Conservation (phyloP, 2,113 vertebrate species). For the Gambusia affinis region DNA sequence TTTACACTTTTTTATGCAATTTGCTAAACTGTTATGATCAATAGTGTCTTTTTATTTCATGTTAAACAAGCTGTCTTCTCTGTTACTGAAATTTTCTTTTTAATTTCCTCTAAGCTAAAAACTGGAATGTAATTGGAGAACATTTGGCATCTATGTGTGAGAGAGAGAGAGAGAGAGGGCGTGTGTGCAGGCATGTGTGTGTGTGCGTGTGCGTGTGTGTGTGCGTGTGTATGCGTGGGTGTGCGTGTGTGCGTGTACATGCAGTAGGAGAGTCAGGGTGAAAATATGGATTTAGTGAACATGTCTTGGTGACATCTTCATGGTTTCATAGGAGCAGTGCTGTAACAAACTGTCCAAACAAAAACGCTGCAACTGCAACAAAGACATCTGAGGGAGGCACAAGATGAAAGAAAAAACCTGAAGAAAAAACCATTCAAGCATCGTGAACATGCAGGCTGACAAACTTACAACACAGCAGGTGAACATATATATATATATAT, state of each 20-base stretch:
- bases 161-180: too few relatives aligned
- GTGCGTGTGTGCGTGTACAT: not conserved
- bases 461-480: not conserved
- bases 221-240: not conserved
- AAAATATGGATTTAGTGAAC: not conserved
- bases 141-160: not conserved
- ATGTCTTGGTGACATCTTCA: not conserved
- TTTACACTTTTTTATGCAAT: not conserved
- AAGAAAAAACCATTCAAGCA: not conserved
- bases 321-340: not conserved
- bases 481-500: too few relatives aligned
- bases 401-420: not conserved
- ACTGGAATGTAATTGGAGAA: not conserved
- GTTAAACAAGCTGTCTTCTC: not conserved
- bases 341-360: not conserved
- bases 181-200: not conserved
- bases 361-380: not conserved
- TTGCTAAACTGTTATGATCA: not conserved
- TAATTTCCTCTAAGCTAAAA: not conserved
- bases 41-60: not conserved
- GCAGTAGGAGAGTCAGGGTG: not conserved
- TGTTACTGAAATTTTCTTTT: not conserved
- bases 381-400: not conserved
- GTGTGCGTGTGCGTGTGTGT: not conserved
- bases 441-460: not conserved